Conservation (phyloP, 2,888 invertebrate species). For the Tachina fera region DNA sequence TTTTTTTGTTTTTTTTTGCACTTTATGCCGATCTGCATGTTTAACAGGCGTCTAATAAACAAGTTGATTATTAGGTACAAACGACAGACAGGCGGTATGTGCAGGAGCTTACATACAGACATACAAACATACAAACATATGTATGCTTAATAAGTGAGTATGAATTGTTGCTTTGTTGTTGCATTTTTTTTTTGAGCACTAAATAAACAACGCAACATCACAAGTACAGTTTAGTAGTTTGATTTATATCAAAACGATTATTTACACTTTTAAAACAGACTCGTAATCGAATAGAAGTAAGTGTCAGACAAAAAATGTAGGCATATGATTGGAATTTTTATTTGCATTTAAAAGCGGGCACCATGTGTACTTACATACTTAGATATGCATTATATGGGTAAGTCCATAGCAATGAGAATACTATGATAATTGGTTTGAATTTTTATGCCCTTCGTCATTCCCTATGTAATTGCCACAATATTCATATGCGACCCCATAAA, state of each 20-base stretch:
- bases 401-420: background rate
- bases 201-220: conserved; percentile 54
- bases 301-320: conserved; percentile 30
- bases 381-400: conserved; percentile 9
- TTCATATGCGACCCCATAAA: too few relatives aligned
- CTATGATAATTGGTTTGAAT: too few relatives aligned
- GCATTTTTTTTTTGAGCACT: conserved; percentile 32
- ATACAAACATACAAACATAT: too few relatives aligned
- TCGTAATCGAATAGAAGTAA: conserved; percentile 10
- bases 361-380: background rate
- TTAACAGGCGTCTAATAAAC: conserved; percentile 69
- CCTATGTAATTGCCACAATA: too few relatives aligned
- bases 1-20: conserved; percentile 4
- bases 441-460: too few relatives aligned
- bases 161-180: background rate
- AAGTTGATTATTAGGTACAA: conserved; percentile 59
- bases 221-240: conserved; percentile 68
- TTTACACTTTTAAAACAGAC: conserved; percentile 47
- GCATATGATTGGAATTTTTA: conserved; percentile 59
- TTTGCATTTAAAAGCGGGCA: conserved; percentile 3
- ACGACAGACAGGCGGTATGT: conserved; percentile 13
- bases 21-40: conserved; percentile 57
- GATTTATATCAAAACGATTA: conserved; percentile 67
- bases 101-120: background rate
- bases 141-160: background rate